A percentile compares a stretch with the other conserved stretches of the same genome.
These are phyloP conservation scores for Rissa tridactyla DNA, from an alignment of 2,113 vertebrate species.

Conservation along the genomic window DNA sequence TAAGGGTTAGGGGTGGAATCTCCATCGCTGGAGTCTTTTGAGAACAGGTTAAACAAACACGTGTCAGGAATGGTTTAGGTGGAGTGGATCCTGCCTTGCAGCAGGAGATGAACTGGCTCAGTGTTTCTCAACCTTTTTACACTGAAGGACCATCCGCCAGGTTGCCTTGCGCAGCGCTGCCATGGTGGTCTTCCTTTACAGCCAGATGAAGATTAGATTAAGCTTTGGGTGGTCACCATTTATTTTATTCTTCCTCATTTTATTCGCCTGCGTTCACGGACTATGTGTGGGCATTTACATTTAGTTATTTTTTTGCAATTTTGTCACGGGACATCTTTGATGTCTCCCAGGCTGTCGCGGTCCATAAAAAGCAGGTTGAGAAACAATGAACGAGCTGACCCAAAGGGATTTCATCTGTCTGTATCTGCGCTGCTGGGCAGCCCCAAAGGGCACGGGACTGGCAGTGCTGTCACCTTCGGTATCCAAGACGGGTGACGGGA, in stretches of 20 bases:
- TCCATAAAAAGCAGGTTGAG: neutral
- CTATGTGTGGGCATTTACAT: neutral
- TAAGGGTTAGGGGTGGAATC: neutral
- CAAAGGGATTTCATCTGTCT: neutral
- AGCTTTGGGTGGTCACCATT: neutral
- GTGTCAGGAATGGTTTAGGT: neutral
- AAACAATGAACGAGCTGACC: neutral
- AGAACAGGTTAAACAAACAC: neutral
- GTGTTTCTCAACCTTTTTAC: neutral
- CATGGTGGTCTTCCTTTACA: neutral
- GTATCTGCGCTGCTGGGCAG: neutral
- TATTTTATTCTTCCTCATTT: neutral
- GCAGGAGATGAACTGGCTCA: neutral
- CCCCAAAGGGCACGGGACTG: no score
- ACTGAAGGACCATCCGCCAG: neutral
- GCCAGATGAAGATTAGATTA: neutral
- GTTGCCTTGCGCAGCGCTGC: neutral
- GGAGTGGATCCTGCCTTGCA: neutral
- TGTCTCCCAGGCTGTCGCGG: neutral
- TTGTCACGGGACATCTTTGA: neutral
- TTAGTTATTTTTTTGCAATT: accelerated
- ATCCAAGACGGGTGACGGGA: accelerated
- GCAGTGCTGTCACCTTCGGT: neutral
- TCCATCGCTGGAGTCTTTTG: neutral
- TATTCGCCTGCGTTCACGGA: neutral